Percentiles rank a stretch among this genome's conserved stretches.
Evolutionary conservation across 2,888 invertebrate species (phyloP).

Genomic region (Apotomis turbidana): DNA sequence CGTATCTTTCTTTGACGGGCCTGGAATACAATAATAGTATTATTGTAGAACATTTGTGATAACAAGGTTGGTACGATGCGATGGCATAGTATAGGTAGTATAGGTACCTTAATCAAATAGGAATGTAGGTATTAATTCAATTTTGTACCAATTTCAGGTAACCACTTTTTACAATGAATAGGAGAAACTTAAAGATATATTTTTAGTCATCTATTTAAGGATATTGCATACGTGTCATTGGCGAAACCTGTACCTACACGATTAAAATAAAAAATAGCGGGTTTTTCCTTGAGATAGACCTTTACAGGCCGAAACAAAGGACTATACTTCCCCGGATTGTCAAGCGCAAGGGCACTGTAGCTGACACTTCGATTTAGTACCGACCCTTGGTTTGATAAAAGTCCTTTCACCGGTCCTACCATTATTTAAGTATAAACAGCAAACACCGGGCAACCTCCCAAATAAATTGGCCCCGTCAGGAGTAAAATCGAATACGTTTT

Average conservation of each 20-base stretch:
- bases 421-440: constrained; percentile 62
- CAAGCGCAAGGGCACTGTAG: constrained; percentile 70
- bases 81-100: no score
- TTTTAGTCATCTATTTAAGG: no score
- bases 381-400: constrained; percentile 77
- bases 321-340: constrained; percentile 74
- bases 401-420: constrained; percentile 66
- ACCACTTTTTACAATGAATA: no score
- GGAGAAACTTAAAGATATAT: no score
- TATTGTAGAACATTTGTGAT: no score
- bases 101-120: no score
- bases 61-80: no score
- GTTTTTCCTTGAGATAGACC: constrained; percentile 41
- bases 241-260: not conserved
- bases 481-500: constrained; percentile 39
- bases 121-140: no score
- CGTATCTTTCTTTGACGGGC: no score
- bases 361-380: constrained; percentile 80
- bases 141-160: no score
- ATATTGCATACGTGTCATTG: not conserved
- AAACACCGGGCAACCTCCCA: constrained; percentile 44
- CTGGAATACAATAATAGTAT: no score
- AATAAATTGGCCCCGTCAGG: constrained; percentile 46
- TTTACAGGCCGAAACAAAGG: constrained; percentile 64
- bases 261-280: constrained; percentile 11